Evolutionary conservation across 2,797 vertebrate species (phyloP).

Genomic region (Darevskia nairensis): DNA sequence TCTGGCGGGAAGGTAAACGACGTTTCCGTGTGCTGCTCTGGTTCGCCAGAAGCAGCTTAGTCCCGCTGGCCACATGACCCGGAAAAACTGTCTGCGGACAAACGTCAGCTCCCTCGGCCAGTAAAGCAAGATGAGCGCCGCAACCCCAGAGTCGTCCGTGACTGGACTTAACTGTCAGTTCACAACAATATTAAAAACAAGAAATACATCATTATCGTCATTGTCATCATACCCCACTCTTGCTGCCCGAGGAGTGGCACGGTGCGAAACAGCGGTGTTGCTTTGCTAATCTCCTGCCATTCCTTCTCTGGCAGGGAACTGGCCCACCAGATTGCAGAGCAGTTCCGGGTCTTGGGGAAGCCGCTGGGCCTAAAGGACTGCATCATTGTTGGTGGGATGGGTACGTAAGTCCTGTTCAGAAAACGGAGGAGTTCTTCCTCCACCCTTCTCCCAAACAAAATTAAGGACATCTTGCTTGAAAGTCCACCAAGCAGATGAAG

Average conservation of each 20-base stretch:
- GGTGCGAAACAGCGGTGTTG: background rate
- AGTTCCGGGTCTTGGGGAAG: slow-evolving; percentile 94
- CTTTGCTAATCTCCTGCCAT: background rate
- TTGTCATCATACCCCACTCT: too few relatives aligned
- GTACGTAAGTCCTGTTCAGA: slow-evolving; percentile 67
- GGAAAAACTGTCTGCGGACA: too few relatives aligned
- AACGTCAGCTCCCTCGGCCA: too few relatives aligned
- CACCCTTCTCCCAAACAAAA: background rate
- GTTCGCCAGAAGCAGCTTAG: too few relatives aligned
- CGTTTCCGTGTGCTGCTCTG: too few relatives aligned
- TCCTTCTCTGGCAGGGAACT: slow-evolving; percentile 83
- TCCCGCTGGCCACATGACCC: too few relatives aligned
- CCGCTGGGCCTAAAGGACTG: slow-evolving; percentile 92
- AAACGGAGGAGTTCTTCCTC: fast-evolving
- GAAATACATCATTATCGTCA: too few relatives aligned
- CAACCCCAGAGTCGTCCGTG: too few relatives aligned
- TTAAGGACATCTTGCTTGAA: background rate
- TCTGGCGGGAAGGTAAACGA: fast-evolving
- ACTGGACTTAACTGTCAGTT: too few relatives aligned
- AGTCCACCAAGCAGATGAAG: background rate
- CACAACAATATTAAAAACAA: too few relatives aligned
- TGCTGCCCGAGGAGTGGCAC: too few relatives aligned
- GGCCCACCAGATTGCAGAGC: slow-evolving; percentile 96
- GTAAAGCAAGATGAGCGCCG: too few relatives aligned
- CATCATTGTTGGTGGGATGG: slow-evolving; percentile 94